Evolutionary conservation across 2,113 vertebrate species (phyloP).

Genomic region (Ceyx cyanopectus): DNA sequence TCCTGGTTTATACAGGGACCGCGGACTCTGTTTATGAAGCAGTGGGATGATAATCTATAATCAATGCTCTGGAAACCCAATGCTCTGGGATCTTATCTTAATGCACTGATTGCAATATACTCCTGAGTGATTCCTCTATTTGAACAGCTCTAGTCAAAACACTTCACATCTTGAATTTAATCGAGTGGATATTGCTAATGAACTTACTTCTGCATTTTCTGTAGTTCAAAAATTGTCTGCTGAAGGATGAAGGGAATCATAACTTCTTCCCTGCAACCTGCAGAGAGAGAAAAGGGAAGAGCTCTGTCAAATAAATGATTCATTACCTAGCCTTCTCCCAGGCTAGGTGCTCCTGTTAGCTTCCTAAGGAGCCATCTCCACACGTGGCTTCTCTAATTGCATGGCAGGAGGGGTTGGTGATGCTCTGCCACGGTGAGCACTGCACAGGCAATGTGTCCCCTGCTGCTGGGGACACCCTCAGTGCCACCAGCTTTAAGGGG

Average conservation of each 20-base stretch:
- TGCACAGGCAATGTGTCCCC: background rate
- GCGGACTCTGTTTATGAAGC: background rate
- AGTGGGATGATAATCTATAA: slow-evolving; percentile 33
- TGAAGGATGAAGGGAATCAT: background rate
- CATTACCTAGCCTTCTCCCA: background rate
- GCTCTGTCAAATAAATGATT: background rate
- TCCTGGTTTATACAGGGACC: background rate
- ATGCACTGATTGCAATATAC: background rate
- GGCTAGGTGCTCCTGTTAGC: background rate
- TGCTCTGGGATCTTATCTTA: slow-evolving; percentile 26
- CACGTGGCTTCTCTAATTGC: background rate
- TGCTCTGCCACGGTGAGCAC: background rate
- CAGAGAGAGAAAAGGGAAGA: background rate
- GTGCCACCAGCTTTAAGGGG: background rate
- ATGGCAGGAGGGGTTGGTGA: accelerated
- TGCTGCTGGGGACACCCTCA: background rate
- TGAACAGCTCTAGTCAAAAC: slow-evolving; percentile 18
- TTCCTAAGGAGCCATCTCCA: background rate
- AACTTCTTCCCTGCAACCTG: background rate
- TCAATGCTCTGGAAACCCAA: slow-evolving; percentile 2
- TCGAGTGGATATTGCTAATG: background rate
- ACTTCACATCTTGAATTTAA: slow-evolving; percentile 10
- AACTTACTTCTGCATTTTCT: background rate
- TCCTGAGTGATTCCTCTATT: slow-evolving; percentile 1
- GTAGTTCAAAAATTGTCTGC: background rate